A percentile compares a stretch with the other conserved stretches of the same genome.
phyloP scores from a whole-genome alignment of 1,140 invertebrate species.

The Dendroctonus valens region DNA sequence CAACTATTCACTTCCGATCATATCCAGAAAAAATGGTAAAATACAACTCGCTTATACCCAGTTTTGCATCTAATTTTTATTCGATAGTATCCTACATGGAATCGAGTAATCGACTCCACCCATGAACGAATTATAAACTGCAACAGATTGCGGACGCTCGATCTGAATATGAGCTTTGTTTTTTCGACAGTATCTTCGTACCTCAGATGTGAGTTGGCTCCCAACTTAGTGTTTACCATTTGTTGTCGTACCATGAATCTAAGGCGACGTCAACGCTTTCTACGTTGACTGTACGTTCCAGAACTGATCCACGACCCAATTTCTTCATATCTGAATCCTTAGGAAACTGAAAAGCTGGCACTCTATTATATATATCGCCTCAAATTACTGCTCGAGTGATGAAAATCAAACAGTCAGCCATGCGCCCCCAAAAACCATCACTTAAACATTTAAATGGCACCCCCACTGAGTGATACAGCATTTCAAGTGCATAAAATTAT shows the following conservation, averaged over 20 bases:
- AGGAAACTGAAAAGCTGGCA: too few relatives aligned
- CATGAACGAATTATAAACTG: slow-evolving; percentile 3
- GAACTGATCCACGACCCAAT: slow-evolving; percentile 1
- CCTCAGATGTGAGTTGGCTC: slow-evolving; percentile 36
- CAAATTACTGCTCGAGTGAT: too few relatives aligned
- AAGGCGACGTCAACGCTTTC: slow-evolving; percentile 41
- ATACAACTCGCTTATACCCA: not conserved
- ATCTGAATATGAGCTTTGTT: not conserved
- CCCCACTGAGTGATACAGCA: too few relatives aligned
- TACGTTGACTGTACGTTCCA: slow-evolving; percentile 37
- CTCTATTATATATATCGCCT: too few relatives aligned
- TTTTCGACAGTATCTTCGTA: not conserved
- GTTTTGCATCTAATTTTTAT: slow-evolving; percentile 3
- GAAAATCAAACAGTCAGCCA: too few relatives aligned
- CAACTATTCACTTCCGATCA: too few relatives aligned
- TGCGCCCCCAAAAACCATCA: too few relatives aligned
- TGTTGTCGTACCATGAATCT: slow-evolving; percentile 42
- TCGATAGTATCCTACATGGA: not conserved
- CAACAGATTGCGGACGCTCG: not conserved
- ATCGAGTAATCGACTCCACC: slow-evolving; percentile 3
- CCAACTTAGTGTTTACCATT: slow-evolving; percentile 44
- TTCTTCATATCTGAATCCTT: too few relatives aligned
- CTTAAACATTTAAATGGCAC: too few relatives aligned
- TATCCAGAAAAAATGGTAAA: not conserved
- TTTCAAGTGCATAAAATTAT: too few relatives aligned